These are phyloP conservation scores for Probaryconus sp. DNA, from an alignment of 1,140 invertebrate genomes.

Conservation along the genomic window DNA sequence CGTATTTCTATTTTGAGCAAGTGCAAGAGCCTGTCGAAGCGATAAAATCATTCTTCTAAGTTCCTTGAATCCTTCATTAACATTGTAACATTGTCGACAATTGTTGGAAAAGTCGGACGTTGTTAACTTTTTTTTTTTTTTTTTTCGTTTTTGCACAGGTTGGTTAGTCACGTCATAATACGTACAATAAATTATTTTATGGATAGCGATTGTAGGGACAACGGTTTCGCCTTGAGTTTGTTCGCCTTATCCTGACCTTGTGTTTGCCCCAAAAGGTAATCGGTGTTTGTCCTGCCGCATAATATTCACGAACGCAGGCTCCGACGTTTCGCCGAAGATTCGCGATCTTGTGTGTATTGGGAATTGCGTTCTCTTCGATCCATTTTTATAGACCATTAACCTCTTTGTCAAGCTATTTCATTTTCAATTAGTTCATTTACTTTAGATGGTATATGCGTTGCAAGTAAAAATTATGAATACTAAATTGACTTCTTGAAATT, in stretches of 20 bases:
- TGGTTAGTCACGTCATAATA: constrained; percentile 26
- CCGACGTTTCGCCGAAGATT: constrained; percentile 11
- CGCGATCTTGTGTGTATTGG: constrained; percentile 1
- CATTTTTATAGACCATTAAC: constrained; percentile 18
- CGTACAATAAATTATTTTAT: constrained; percentile 44
- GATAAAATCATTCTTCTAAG: constrained; percentile 25
- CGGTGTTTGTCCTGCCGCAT: constrained; percentile 29
- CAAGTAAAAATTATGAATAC: too few species aligned
- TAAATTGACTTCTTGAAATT: too few species aligned
- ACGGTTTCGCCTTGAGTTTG: constrained; percentile 50
- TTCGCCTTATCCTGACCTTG: constrained; percentile 53
- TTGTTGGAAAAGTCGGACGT: constrained; percentile 39
- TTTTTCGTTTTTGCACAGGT: too few species aligned
- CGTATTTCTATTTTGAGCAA: constrained; percentile 6
- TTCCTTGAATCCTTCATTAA: constrained; percentile 26
- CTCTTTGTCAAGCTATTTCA: too few species aligned
- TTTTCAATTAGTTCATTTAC: too few species aligned
- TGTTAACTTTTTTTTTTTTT: constrained; percentile 18
- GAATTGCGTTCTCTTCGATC: constrained; percentile 9
- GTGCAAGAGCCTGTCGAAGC: constrained; percentile 14
- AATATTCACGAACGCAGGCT: constrained; percentile 39
- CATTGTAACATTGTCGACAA: constrained; percentile 11
- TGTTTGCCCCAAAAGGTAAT: constrained; percentile 45
- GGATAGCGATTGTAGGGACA: constrained; percentile 38
- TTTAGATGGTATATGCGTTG: too few species aligned